phyloP scores from a whole-genome alignment of 2,797 vertebrate species.

The Percopsis omiscomaycus region DNA sequence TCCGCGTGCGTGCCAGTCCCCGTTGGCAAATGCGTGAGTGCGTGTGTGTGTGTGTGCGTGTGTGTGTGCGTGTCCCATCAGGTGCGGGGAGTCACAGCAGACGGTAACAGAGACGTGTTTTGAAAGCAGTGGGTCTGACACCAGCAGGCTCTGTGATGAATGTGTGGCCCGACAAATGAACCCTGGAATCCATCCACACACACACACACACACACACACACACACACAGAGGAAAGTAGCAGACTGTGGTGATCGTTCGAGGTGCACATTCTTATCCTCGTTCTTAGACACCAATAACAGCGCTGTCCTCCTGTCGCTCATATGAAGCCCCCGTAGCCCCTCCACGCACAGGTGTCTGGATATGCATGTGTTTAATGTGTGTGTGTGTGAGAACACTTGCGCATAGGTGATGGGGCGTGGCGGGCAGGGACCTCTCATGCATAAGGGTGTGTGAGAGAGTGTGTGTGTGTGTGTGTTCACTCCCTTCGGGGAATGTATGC shows the following conservation, averaged over 20 bases:
- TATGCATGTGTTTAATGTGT: conserved; percentile 13
- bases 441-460: conserved; percentile 37
- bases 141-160: conserved; percentile 65
- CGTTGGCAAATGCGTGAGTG: not conserved
- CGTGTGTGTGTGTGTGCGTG: not conserved
- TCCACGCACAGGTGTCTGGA: not conserved
- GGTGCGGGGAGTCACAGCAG: conserved; percentile 63
- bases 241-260: too few species aligned
- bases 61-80: conserved; percentile 31
- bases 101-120: conserved; percentile 61
- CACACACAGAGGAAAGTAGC: not conserved
- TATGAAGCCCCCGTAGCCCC: not conserved
- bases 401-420: conserved; percentile 1
- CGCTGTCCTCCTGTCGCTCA: too few species aligned
- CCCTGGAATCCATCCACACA: conserved; percentile 34
- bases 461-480: conserved; percentile 15
- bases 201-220: conserved; percentile 9
- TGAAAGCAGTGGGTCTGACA: conserved; percentile 63
- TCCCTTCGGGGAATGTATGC: conserved; percentile 17
- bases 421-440: conserved; percentile 27
- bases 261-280: too few species aligned
- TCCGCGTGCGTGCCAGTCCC: too few species aligned
- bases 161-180: conserved; percentile 69
- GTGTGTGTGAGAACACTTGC: conserved; percentile 15
- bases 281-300: too few species aligned